Base-by-base conservation (phyloP, 2,888 invertebrate species). In the Drosophila stalkeri region DNA sequence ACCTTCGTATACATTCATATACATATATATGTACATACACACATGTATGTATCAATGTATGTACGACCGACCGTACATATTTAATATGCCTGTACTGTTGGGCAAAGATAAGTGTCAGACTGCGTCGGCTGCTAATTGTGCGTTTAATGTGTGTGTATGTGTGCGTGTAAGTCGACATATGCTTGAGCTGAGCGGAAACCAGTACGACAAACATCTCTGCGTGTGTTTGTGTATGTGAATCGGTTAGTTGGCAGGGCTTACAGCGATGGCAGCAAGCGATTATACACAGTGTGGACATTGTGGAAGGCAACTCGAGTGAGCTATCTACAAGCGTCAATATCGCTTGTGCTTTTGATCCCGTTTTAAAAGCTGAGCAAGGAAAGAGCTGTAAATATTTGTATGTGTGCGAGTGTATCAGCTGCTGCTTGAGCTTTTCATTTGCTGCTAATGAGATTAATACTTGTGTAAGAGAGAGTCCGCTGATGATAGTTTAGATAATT, bases 61-160 rank as follows among this genome's bases (percentile, higher is more conserved):
- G 12, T 20, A 20, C 20, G 6, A 5, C 2, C 23, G 3, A 0
- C 23, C 3, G 11, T 1, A 35, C 35, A 33, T 33, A 33, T 33
- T 51, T 8, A 33, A 35, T 12, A n/a, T 18, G 18, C 14, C 33
- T 51, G 33, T 8, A 14, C 14, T 51, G 18, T 8, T 18, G 18
- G 20, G 18, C 33, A 51, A 20, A 51, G 33, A 18, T 18, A 51
- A 33, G 33, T 33, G 33, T 33, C 18, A 51, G 12, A 35, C 18
- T 18, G 18, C 8, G 18, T 6, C 7, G n/a, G n/a, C 31, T 49
- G 18, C 49, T 49, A 49, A 49, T 49, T 49, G 49, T 33, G 49
- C 31, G 31, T n/a, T 33, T 33, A 51, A 51, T 51, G 33, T 51
- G 39, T 39, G 18, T 49, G 49, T 51, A 18, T 33, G 51, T 12